Evolutionary conservation across 2,797 vertebrate genomes (phyloP).

Genomic region (Anguilla anguilla): DNA sequence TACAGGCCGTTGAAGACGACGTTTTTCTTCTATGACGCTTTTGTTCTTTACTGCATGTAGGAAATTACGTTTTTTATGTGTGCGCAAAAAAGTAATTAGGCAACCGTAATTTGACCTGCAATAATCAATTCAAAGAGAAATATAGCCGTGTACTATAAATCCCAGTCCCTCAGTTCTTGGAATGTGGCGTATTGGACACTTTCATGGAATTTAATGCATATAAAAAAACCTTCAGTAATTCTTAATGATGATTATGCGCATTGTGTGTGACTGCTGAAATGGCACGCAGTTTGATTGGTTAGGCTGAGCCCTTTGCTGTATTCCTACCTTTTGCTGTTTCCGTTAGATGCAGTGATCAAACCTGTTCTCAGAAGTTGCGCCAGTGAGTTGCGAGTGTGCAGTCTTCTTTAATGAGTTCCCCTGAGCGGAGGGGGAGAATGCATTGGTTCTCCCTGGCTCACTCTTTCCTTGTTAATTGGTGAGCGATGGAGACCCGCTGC

Average conservation of each 20-base stretch:
- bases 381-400: constrained; percentile 55
- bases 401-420: constrained; percentile 66
- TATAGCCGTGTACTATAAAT: background rate
- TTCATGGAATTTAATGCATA: background rate
- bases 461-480: constrained; percentile 59
- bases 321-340: constrained; percentile 36
- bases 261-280: constrained; percentile 42
- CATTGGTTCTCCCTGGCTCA: constrained; percentile 48
- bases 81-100: background rate
- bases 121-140: constrained; percentile 10
- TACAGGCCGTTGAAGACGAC: background rate
- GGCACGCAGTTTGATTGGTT: constrained; percentile 41
- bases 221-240: background rate
- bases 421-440: constrained; percentile 37
- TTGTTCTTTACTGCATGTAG: background rate
- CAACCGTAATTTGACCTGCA: background rate
- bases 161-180: background rate
- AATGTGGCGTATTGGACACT: background rate
- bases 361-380: constrained; percentile 65
- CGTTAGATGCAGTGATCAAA: constrained; percentile 40
- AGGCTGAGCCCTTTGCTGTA: background rate
- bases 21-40: background rate
- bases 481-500: constrained; percentile 48
- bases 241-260: background rate
- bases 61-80: background rate